phyloP scores from a whole-genome alignment of 1,140 invertebrate genomes.

The Kradibia gibbosae region DNA sequence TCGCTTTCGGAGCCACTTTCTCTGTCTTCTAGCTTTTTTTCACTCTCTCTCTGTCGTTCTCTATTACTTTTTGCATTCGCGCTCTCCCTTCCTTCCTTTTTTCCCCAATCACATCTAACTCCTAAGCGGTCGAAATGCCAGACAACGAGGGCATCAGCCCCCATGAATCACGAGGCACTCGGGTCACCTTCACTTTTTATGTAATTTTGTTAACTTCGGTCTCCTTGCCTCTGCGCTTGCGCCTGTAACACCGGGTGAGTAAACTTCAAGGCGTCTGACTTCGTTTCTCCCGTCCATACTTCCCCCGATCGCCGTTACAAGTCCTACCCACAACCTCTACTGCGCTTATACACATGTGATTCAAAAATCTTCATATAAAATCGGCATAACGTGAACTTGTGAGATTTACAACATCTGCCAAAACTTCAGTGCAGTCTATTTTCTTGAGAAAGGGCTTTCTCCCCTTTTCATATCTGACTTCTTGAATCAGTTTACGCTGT shows the following conservation, averaged over 20 bases:
- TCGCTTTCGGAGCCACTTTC: constrained; percentile 50
- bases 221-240: constrained; percentile 31
- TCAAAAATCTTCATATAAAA: constrained; percentile 3
- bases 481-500: too few species aligned
- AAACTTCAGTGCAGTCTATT: background rate
- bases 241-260: constrained; percentile 25
- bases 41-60: background rate
- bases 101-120: constrained; percentile 16
- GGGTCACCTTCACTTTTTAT: constrained; percentile 70
- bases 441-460: background rate
- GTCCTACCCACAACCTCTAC: constrained; percentile 5
- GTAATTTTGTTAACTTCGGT: constrained; percentile 62
- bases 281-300: background rate
- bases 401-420: constrained; percentile 40
- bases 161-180: constrained; percentile 63
- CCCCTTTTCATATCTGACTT: too few species aligned
- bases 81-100: background rate
- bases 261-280: constrained; percentile 3
- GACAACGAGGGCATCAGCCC: constrained; percentile 69
- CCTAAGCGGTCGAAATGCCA: constrained; percentile 54
- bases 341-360: constrained; percentile 30
- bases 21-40: constrained; percentile 49
- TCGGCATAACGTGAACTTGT: background rate
- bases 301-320: background rate
- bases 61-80: background rate